Evolutionary conservation across 2,888 invertebrate genomes (phyloP).

Genomic region (Ceratothoa steindachneri): DNA sequence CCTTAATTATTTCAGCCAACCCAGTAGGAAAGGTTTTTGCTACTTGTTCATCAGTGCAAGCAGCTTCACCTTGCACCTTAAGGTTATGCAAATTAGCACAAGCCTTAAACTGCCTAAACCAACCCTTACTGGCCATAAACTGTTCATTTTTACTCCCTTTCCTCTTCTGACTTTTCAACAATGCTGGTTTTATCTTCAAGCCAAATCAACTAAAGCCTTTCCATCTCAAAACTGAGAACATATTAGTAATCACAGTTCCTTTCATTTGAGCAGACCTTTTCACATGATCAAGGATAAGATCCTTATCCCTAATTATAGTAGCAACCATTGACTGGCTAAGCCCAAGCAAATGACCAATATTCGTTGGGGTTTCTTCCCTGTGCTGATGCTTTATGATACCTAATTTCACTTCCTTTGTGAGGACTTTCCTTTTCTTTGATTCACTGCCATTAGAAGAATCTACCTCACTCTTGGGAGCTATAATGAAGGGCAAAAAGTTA

Average conservation of each 20-base stretch:
- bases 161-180: background rate
- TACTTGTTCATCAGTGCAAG: background rate
- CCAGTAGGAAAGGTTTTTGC: background rate
- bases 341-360: background rate
- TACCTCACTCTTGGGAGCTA: too few relatives aligned
- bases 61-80: background rate
- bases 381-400: too few relatives aligned
- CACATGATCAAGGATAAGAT: constrained; percentile 15
- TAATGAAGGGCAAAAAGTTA: too few relatives aligned
- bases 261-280: background rate
- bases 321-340: background rate
- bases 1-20: background rate
- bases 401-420: too few relatives aligned
- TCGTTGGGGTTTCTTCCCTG: background rate
- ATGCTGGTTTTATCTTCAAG: background rate
- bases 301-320: background rate
- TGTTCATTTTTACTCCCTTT: background rate
- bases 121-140: background rate
- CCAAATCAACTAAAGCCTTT: background rate
- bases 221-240: too few relatives aligned
- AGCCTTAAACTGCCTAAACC: constrained; percentile 4
- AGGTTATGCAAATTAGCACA: background rate
- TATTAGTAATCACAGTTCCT: too few relatives aligned
- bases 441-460: too few relatives aligned
- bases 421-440: too few relatives aligned